phyloP scores from a whole-genome alignment of 2,113 vertebrate species.

The Recurvirostra avosetta region DNA sequence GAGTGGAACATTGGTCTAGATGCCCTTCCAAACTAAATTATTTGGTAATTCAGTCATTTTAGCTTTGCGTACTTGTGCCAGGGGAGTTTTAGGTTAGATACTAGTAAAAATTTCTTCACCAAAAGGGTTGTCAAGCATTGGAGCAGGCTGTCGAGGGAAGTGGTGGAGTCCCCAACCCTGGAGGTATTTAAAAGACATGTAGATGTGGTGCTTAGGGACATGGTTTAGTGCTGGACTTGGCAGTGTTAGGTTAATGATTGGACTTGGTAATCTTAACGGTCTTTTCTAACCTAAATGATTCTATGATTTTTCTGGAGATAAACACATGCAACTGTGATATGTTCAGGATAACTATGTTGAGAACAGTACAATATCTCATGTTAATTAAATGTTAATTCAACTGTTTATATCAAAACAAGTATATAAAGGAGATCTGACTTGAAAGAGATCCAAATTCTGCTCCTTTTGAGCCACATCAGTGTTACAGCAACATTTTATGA shows the following conservation, averaged over 20 bases:
- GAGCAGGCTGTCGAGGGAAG: neutral
- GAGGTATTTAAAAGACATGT: neutral
- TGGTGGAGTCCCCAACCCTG: neutral
- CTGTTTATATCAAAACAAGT: neutral
- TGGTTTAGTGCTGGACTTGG: neutral
- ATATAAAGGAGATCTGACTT: neutral
- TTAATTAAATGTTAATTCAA: neutral
- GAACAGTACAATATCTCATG: neutral
- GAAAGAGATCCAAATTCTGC: neutral
- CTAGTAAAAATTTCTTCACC: neutral
- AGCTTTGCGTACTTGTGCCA: neutral
- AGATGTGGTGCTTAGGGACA: neutral
- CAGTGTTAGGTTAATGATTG: neutral
- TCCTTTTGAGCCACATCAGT: neutral
- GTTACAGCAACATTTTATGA: neutral
- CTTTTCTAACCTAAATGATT: neutral
- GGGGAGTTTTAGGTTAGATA: neutral
- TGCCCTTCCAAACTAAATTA: neutral
- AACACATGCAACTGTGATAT: neutral
- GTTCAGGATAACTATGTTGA: neutral
- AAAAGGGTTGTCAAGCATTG: neutral
- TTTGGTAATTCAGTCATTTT: neutral
- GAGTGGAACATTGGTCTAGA: neutral
- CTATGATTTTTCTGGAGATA: neutral
- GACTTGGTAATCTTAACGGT: neutral